These are phyloP conservation scores for Dendrolimus pini DNA, from an alignment of 2,888 invertebrate genomes.

Conservation along the genomic window DNA sequence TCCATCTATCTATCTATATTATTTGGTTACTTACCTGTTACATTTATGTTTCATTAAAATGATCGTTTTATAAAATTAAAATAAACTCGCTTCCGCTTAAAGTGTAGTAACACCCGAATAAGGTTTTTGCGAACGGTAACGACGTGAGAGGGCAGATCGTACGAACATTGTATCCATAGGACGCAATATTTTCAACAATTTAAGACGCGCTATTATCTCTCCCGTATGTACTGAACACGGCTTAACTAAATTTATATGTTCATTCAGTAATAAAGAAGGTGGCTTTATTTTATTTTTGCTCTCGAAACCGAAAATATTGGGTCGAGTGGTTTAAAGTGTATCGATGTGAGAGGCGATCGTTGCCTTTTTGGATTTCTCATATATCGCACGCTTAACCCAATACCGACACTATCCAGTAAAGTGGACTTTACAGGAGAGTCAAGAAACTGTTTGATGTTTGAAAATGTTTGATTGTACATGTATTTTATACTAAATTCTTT, in stretches of 20 bases:
- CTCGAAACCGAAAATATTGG: conserved; percentile 41
- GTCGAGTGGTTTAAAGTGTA: conserved; percentile 49
- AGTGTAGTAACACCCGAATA: background rate
- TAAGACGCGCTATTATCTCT: conserved; percentile 48
- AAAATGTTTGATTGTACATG: too few relatives aligned
- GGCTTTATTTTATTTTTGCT: conserved; percentile 34
- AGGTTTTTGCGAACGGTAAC: conserved; percentile 9
- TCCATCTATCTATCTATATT: too few relatives aligned
- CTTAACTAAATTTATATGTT: conserved; percentile 57
- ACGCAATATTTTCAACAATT: conserved; percentile 35
- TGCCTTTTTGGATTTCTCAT: conserved; percentile 13
- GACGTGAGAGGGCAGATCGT: conserved; percentile 30
- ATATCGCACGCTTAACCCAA: conserved; percentile 12
- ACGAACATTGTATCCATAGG: conserved; percentile 32
- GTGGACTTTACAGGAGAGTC: too few relatives aligned
- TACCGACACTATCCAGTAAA: too few relatives aligned
- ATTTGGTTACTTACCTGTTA: too few relatives aligned
- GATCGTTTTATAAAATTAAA: too few relatives aligned
- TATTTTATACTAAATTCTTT: too few relatives aligned
- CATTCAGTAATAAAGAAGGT: conserved; percentile 58
- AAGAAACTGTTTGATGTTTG: too few relatives aligned
- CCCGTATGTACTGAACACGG: conserved; percentile 26
- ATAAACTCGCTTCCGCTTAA: too few relatives aligned
- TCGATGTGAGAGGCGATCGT: conserved; percentile 16
- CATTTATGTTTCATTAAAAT: too few relatives aligned